A percentile compares a stretch with the other conserved stretches of the same genome.
These are phyloP conservation scores for Lagopus leucura DNA, from an alignment of 2,113 vertebrate species.

Conservation along the genomic window DNA sequence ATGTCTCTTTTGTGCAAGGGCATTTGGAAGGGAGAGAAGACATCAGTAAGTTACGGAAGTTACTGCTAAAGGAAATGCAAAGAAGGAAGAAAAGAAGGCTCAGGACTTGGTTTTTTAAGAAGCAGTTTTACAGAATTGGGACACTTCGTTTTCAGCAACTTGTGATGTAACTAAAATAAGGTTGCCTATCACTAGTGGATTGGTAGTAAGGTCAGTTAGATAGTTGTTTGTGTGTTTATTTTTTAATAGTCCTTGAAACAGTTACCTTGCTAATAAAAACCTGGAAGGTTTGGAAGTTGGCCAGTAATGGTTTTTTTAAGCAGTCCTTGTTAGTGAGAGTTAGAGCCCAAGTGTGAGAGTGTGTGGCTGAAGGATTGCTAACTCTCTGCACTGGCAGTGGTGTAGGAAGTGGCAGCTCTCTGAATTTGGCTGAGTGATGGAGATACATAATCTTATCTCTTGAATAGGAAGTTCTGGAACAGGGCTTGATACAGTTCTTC, in stretches of 20 bases:
- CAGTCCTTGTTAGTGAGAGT: accelerated
- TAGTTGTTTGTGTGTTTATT: background rate
- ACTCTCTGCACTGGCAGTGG: background rate
- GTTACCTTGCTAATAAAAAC: background rate
- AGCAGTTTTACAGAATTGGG: background rate
- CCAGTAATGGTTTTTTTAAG: background rate
- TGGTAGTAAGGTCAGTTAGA: background rate
- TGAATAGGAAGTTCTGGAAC: background rate
- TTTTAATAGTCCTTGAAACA: background rate
- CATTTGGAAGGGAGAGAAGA: background rate
- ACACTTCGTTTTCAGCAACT: background rate
- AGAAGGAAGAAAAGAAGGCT: background rate
- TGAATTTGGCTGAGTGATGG: background rate
- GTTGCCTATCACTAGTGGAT: background rate
- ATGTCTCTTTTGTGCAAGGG: background rate
- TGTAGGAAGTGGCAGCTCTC: background rate
- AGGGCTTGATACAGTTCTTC: background rate
- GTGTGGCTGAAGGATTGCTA: accelerated
- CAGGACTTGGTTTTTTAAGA: background rate
- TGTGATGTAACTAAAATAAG: background rate
- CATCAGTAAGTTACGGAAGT: background rate
- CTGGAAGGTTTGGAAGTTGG: background rate
- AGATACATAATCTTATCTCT: accelerated
- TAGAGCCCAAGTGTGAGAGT: background rate
- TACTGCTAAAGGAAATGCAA: background rate